Percentiles rank a stretch among this genome's conserved stretches.
Evolutionary conservation across 2,888 invertebrate species (phyloP).

Genomic region (Melangyna quadrimaculata): DNA sequence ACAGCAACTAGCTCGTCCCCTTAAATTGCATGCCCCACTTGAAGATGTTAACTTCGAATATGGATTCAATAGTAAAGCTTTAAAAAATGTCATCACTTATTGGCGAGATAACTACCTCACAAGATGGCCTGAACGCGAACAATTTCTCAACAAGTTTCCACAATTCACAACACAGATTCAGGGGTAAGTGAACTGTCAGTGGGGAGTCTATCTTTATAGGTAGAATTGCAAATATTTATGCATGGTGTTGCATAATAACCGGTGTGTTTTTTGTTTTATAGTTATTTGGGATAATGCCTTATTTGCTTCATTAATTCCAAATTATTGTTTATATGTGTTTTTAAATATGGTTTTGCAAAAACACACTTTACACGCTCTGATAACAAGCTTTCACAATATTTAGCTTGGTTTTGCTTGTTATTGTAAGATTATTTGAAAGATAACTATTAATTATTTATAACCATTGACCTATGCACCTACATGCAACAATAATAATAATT

Average conservation of each 20-base stretch:
- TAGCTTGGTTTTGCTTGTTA: neutral
- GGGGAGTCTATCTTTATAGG: neutral
- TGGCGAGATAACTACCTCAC: slow-evolving; percentile 90
- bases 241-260: slow-evolving; percentile 15
- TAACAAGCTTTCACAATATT: neutral
- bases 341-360: neutral
- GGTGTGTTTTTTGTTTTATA: neutral
- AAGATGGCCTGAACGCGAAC: slow-evolving; percentile 86
- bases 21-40: slow-evolving; percentile 83
- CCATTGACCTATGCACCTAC: neutral
- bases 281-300: neutral
- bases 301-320: slow-evolving; percentile 4
- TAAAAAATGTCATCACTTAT: slow-evolving; percentile 86
- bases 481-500: too few relatives aligned
- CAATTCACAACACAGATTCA: slow-evolving; percentile 90
- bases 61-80: slow-evolving; percentile 88
- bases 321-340: neutral
- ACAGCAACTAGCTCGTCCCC: slow-evolving; percentile 83
- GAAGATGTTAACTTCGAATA: slow-evolving; percentile 88
- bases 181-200: slow-evolving; percentile 81
- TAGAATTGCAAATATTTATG: neutral
- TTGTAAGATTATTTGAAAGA: neutral
- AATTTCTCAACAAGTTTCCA: slow-evolving; percentile 87
- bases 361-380: neutral
- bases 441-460: neutral